Evolutionary conservation across 30 jellyfish, hydroid and myxozoan genomes (phyloP).

Genomic region (Chironex yamaguchii): DNA sequence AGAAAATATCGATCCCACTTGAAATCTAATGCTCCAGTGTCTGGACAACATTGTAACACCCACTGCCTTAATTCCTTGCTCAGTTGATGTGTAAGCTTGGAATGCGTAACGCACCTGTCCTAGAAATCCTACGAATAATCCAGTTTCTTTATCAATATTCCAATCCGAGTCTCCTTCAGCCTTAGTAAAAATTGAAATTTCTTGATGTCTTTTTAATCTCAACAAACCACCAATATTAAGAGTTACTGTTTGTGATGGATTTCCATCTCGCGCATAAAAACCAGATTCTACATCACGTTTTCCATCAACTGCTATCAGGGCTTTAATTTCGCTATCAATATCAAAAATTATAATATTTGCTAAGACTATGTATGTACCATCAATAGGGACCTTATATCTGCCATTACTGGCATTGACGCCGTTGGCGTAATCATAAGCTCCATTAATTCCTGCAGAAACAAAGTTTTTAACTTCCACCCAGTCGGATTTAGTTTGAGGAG

Average conservation of each 20-base stretch:
- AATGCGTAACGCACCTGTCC: constrained; percentile 71
- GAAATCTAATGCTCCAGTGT: constrained; percentile 27
- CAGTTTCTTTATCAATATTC: constrained; percentile 67
- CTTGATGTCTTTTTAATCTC: constrained; percentile 52
- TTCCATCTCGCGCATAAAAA: constrained; percentile 64
- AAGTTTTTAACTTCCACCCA: constrained; percentile 54
- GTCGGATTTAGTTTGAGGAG: constrained; percentile 10
- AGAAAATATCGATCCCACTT: constrained; percentile 43
- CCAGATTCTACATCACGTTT: constrained; percentile 53
- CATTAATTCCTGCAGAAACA: constrained; percentile 67
- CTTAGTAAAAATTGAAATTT: constrained; percentile 41
- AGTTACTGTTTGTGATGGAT: constrained; percentile 69
- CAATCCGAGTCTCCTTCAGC: constrained; percentile 87
- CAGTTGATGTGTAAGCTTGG: constrained; percentile 36
- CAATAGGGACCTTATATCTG: constrained; percentile 47
- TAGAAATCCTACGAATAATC: constrained; percentile 77
- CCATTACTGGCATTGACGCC: constrained; percentile 63
- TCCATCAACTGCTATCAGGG: constrained; percentile 42
- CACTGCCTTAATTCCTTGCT: neutral
- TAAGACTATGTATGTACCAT: constrained; percentile 72
- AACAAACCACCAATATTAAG: constrained; percentile 77
- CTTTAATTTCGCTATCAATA: constrained; percentile 63
- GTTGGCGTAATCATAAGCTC: constrained; percentile 79
- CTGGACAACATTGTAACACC: constrained; percentile 36
- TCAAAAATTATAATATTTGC: constrained; percentile 61